Evolutionary conservation across 2,113 vertebrate genomes (phyloP).

Genomic region (Nothoprocta perdicaria): DNA sequence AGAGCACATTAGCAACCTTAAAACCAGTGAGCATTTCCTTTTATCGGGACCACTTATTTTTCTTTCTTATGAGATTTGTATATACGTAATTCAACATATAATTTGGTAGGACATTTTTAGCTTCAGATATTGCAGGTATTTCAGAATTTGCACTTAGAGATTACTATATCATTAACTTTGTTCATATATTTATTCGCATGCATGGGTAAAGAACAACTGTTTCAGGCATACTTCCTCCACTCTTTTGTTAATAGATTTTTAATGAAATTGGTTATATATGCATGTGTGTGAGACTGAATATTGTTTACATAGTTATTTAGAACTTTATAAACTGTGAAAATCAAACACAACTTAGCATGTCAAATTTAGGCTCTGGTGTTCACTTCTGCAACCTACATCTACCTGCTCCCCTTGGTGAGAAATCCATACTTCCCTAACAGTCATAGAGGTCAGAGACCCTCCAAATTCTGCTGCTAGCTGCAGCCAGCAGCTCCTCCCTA

Average conservation of each 20-base stretch:
- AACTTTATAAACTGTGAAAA: neutral
- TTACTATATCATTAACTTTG: neutral
- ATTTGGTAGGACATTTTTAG: neutral
- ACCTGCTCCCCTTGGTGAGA: neutral
- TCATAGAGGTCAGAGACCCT: neutral
- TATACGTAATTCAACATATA: neutral
- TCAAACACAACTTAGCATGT: neutral
- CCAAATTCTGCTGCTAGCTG: neutral
- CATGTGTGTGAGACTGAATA: too few species aligned
- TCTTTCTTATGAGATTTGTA: neutral
- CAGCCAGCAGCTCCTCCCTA: neutral
- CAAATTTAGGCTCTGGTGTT: neutral
- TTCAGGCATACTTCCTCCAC: neutral
- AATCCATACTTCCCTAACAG: neutral
- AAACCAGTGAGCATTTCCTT: neutral
- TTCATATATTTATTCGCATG: neutral
- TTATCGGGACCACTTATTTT: neutral
- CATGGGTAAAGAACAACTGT: neutral
- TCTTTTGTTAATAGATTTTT: neutral
- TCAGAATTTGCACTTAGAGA: neutral
- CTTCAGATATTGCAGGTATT: neutral
- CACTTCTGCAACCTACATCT: neutral
- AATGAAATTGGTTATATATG: neutral
- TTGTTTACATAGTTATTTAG: neutral
- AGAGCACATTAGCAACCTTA: neutral